Conservation (phyloP, 2,888 invertebrate genomes). For the Vanessa cardui region DNA sequence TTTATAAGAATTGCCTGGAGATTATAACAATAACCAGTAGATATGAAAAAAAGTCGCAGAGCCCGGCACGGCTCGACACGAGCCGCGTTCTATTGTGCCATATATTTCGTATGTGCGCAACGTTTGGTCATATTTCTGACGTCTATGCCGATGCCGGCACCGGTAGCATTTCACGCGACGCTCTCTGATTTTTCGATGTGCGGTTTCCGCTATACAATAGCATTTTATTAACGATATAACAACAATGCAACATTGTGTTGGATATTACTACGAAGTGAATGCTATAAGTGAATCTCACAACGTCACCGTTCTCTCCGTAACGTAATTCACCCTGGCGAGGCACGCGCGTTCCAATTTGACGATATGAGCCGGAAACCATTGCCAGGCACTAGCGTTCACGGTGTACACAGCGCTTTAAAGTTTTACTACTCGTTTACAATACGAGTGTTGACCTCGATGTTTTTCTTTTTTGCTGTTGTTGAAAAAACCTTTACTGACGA, state of each 20-base stretch:
- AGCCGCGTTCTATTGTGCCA: constrained; percentile 50
- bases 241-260: constrained; percentile 55
- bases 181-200: constrained; percentile 72
- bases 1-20: constrained; percentile 27
- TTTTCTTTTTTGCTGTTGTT: constrained; percentile 41
- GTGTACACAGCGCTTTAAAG: constrained; percentile 49
- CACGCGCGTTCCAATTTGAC: constrained; percentile 56
- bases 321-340: constrained; percentile 54
- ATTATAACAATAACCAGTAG: constrained; percentile 40
- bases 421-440: constrained; percentile 53
- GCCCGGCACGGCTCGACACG: constrained; percentile 62
- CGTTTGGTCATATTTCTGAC: constrained; percentile 69
- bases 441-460: constrained; percentile 43
- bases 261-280: constrained; percentile 64
- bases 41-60: constrained; percentile 44
- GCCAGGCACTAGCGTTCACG: constrained; percentile 49
- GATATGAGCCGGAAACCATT: constrained; percentile 61
- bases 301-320: constrained; percentile 48
- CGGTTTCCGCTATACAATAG: constrained; percentile 72
- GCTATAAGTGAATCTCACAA: constrained; percentile 60
- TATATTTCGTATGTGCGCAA: constrained; percentile 67
- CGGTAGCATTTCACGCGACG: constrained; percentile 76
- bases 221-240: constrained; percentile 71
- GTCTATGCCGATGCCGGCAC: constrained; percentile 62
- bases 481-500: constrained; percentile 37